These are phyloP conservation scores for Myiotriccus ornatus DNA, from an alignment of 2,797 vertebrate genomes.

Conservation along the genomic window DNA sequence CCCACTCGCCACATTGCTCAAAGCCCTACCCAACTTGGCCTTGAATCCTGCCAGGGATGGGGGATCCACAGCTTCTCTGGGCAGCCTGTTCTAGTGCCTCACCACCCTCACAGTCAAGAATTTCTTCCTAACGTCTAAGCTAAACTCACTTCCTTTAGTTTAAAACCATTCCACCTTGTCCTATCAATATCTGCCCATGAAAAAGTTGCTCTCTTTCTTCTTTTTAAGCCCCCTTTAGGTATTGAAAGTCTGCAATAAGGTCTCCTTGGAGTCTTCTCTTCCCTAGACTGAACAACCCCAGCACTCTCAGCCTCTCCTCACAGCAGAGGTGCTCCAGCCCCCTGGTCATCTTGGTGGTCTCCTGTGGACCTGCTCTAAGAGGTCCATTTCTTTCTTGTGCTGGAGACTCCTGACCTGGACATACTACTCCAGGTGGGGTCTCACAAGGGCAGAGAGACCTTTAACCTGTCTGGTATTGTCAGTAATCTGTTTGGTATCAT, in stretches of 20 bases:
- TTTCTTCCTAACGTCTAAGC: neutral
- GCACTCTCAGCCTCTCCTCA: neutral
- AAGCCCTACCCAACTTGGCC: neutral
- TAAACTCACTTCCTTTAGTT: neutral
- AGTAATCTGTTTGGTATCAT: neutral
- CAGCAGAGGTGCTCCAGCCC: neutral
- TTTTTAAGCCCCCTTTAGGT: neutral
- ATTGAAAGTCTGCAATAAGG: neutral
- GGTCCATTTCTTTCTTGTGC: neutral
- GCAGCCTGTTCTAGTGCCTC: neutral
- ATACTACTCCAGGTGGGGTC: neutral
- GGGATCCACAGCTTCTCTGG: neutral
- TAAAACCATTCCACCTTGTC: neutral
- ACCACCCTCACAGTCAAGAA: neutral
- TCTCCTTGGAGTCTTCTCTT: neutral
- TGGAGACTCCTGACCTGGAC: neutral
- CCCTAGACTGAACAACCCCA: neutral
- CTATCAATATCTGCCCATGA: neutral
- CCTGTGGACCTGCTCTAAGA: neutral
- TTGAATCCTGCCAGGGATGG: neutral
- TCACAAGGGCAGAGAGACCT: neutral
- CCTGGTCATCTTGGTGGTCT: neutral
- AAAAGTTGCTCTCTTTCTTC: neutral
- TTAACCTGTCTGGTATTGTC: neutral
- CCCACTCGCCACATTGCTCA: neutral